Evolutionary conservation across 2,888 invertebrate species (phyloP).

Genomic region (Silvanus unidentatus): DNA sequence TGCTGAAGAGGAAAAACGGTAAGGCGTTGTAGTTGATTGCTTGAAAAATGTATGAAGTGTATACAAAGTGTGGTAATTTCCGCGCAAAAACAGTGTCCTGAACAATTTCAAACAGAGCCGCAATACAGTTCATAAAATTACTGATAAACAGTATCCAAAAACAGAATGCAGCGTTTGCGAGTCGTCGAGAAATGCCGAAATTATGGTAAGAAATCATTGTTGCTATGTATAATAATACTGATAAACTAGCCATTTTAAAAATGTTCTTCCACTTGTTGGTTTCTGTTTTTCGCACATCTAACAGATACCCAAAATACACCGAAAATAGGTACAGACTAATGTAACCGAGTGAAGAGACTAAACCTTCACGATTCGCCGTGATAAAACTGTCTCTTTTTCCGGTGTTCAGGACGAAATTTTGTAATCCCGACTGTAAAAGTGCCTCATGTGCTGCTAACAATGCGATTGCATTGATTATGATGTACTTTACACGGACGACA

Average conservation of each 20-base stretch:
- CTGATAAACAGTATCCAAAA: conserved; percentile 67
- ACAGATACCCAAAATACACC: conserved; percentile 55
- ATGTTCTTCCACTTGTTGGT: conserved; percentile 8
- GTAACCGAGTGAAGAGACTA: conserved; percentile 74
- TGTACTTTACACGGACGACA: conserved; percentile 48
- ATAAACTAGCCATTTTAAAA: conserved; percentile 10
- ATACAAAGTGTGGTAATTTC: conserved; percentile 21
- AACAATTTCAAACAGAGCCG: conserved; percentile 53
- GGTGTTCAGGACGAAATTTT: conserved; percentile 62
- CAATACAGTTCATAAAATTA: too few species aligned
- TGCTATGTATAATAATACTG: conserved; percentile 8
- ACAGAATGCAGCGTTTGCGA: conserved; percentile 79
- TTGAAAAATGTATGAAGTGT: conserved; percentile 56
- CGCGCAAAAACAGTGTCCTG: conserved; percentile 29
- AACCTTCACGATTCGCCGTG: conserved; percentile 86
- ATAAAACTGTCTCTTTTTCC: conserved; percentile 56
- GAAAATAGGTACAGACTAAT: conserved; percentile 87
- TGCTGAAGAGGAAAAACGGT: conserved; percentile 75
- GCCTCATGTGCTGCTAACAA: conserved; percentile 62
- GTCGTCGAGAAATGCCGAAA: conserved; percentile 66
- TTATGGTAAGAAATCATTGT: conserved; percentile 48
- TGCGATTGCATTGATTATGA: conserved; percentile 53
- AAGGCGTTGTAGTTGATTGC: conserved; percentile 78
- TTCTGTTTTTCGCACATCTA: conserved; percentile 42
- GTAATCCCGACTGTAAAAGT: conserved; percentile 57